Conservation (phyloP, 2,888 invertebrate species). For the Lasioglossum lativentre region DNA sequence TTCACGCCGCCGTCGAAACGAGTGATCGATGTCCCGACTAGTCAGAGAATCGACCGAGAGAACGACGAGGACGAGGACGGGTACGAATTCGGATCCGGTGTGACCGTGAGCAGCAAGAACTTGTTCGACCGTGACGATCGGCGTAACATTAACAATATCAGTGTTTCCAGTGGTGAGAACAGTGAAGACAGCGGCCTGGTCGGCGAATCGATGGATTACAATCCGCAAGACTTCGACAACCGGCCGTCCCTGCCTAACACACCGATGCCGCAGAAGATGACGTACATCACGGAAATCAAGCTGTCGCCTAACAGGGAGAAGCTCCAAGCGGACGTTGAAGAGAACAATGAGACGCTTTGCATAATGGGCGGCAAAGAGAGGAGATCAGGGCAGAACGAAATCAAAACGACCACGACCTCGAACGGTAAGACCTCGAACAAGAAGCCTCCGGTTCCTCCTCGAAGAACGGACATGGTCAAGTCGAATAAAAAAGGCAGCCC, state of each 20-base stretch:
- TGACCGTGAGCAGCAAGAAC: slow-evolving; percentile 76
- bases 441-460: slow-evolving; percentile 85
- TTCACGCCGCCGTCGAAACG: slow-evolving; percentile 37
- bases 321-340: slow-evolving; percentile 52
- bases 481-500: slow-evolving; percentile 68
- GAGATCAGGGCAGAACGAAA: slow-evolving; percentile 63
- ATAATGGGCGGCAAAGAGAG: slow-evolving; percentile 67
- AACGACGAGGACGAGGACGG: slow-evolving; percentile 75
- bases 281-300: slow-evolving; percentile 91
- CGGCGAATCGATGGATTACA: slow-evolving; percentile 78
- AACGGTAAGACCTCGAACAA: slow-evolving; percentile 80
- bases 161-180: slow-evolving; percentile 81
- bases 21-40: slow-evolving; percentile 64
- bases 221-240: slow-evolving; percentile 72
- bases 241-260: slow-evolving; percentile 84
- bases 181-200: slow-evolving; percentile 81
- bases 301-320: slow-evolving; percentile 85
- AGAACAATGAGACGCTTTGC: slow-evolving; percentile 67
- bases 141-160: slow-evolving; percentile 81
- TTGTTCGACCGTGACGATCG: slow-evolving; percentile 71
- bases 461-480: slow-evolving; percentile 83
- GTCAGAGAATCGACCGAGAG: slow-evolving; percentile 63
- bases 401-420: slow-evolving; percentile 69
- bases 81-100: slow-evolving; percentile 76
- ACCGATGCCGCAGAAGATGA: slow-evolving; percentile 85